Evolutionary conservation across 1,140 invertebrate species (phyloP), one percentile per base, ranked within the genome.

Genomic region (Cecropterus lyciades): DNA sequence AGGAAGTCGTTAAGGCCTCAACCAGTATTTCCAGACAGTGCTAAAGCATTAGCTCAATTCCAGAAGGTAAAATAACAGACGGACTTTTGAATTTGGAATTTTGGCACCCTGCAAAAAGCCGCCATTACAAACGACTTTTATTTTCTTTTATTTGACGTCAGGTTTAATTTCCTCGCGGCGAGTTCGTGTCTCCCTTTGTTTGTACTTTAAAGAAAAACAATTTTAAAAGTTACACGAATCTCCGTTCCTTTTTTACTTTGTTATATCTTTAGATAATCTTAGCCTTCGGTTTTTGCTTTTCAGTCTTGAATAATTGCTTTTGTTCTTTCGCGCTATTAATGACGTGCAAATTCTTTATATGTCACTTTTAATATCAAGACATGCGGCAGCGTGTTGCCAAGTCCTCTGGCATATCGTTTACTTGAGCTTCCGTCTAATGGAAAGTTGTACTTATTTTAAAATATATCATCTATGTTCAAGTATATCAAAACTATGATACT

Each of bases 151-250:
- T 74, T 79, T 67, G 65, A 67, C 59, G 63, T 33, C 53, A 59
- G 43, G 53, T 77, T 80, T 80, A 83, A 81, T 83, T 83, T 75
- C 70, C 72, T 62, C 46, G 49, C 56, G 37, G 53, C 37, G 64
- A 45, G 43, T 45, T 67, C n/a, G 13, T 16, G 30, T n/a, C 43
- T 66, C 62, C 55, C 51, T 77, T 79, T 79, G 67, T 80, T 80
- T 80, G 69, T 62, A 43, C 56, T 77, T 79, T 69, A 69, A 74
- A 82, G 72, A 80, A 82, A 82, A 80, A 74, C 69, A 76, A 69
- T 76, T 72, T 67, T 42, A 65, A 73, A 81, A 74, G 59, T 79
- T 76, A 33, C 64, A 20, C 45, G 57, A 57, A 67, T 71, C 65
- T 69, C 52, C 24, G 59, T 67, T 37, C 59, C 67, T 49, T 69